Conservation (phyloP, 2,113 vertebrate genomes). For the Puma concolor region DNA sequence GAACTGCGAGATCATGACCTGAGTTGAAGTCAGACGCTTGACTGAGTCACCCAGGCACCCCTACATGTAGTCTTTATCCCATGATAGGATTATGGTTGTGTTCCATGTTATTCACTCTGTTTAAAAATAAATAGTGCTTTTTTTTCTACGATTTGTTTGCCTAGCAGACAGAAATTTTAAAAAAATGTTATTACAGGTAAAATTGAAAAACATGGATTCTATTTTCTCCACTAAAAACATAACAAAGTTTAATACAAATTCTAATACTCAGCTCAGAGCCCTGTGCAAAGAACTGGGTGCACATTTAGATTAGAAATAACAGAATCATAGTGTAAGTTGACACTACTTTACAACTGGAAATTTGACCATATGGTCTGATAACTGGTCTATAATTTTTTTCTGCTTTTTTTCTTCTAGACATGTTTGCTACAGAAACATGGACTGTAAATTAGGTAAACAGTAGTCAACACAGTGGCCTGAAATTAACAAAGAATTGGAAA, state of each 20-base stretch:
- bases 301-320: conserved; percentile 1
- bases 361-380: not conserved
- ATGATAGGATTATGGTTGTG: not conserved
- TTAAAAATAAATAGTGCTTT: not conserved
- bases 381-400: not conserved
- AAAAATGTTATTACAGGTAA: not conserved
- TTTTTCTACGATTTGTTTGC: not conserved
- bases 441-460: not conserved
- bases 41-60: too few species aligned
- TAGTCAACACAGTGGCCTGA: not conserved
- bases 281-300: not conserved
- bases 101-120: not conserved
- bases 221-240: not conserved
- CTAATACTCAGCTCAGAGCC: not conserved
- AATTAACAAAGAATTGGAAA: not conserved
- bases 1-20: too few species aligned
- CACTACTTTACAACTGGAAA: not conserved
- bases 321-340: not conserved
- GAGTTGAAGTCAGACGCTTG: too few species aligned
- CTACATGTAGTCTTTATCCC: not conserved
- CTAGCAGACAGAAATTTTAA: not conserved
- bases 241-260: conserved; percentile 20
- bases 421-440: not conserved
- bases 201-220: not conserved
- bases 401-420: conserved; percentile 7